Evolutionary conservation across 2,888 invertebrate species (phyloP).

Genomic region (Ophion obscuratus): DNA sequence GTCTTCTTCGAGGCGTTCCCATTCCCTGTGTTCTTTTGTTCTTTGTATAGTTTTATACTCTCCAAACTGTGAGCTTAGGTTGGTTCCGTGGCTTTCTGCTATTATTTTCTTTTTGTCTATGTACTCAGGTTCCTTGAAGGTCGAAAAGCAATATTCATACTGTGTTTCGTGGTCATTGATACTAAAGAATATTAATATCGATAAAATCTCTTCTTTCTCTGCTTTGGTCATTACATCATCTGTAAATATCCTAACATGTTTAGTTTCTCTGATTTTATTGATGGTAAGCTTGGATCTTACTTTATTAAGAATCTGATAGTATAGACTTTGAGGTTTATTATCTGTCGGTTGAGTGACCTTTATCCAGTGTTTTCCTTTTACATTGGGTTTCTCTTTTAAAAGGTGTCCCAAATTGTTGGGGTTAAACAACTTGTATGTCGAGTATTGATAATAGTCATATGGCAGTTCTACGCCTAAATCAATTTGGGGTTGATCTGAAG

Average conservation of each 20-base stretch:
- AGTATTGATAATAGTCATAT: background rate
- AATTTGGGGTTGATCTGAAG: background rate
- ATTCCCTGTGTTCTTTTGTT: too few relatives aligned
- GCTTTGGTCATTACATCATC: conserved; percentile 6
- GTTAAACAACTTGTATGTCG: background rate
- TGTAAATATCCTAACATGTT: background rate
- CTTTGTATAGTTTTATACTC: too few relatives aligned
- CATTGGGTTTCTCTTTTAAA: too few relatives aligned
- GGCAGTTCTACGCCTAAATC: background rate
- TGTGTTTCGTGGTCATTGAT: conserved; percentile 39
- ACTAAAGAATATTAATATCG: conserved; percentile 43
- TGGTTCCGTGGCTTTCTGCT: conserved; percentile 35
- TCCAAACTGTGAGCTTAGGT: background rate
- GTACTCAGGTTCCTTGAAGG: conserved; percentile 46
- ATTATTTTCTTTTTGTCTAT: conserved; percentile 48
- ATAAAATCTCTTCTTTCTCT: conserved; percentile 36
- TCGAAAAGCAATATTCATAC: conserved; percentile 49
- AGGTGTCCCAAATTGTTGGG: too few relatives aligned
- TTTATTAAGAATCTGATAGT: too few relatives aligned
- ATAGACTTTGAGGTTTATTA: too few relatives aligned
- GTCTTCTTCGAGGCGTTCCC: too few relatives aligned
- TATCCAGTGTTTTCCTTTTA: too few relatives aligned
- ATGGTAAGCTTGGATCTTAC: too few relatives aligned
- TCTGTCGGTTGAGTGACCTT: too few relatives aligned
- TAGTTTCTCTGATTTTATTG: too few relatives aligned